These are phyloP conservation scores for Stegana nigrithorax DNA, from an alignment of 2,888 invertebrate genomes.

Conservation along the genomic window DNA sequence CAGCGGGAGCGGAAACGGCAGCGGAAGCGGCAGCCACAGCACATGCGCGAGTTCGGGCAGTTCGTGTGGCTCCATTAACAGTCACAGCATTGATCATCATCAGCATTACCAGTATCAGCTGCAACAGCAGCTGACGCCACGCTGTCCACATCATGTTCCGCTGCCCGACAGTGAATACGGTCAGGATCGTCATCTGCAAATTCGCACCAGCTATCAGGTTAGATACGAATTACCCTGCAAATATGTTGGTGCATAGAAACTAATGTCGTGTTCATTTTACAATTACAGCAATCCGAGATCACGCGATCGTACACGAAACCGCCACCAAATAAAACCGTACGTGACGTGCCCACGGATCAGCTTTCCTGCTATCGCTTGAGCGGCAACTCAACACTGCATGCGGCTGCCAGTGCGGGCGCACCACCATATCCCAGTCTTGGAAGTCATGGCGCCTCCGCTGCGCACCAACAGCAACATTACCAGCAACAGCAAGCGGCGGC, in stretches of 20 bases:
- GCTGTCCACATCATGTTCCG: slow-evolving; percentile 75
- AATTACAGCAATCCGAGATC: slow-evolving; percentile 76
- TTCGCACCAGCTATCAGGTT: slow-evolving; percentile 76
- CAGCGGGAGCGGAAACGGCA: slow-evolving; percentile 38
- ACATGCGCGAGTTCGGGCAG: slow-evolving; percentile 39
- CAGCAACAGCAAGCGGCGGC: slow-evolving; percentile 28
- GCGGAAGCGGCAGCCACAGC: slow-evolving; percentile 29
- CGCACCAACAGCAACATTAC: slow-evolving; percentile 34
- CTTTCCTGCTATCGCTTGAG: slow-evolving; percentile 35
- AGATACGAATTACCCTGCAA: no score
- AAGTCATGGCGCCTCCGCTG: slow-evolving; percentile 17
- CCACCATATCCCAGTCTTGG: background rate
- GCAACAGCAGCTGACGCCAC: slow-evolving; percentile 63
- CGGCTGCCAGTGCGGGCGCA: slow-evolving; percentile 31
- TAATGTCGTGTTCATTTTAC: slow-evolving; percentile 30
- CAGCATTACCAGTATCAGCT: slow-evolving; percentile 65
- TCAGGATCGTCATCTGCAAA: slow-evolving; percentile 73
- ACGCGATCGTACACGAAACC: slow-evolving; percentile 76
- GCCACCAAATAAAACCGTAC: slow-evolving; percentile 77
- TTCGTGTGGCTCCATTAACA: slow-evolving; percentile 47
- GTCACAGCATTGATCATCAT: slow-evolving; percentile 65
- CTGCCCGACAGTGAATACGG: slow-evolving; percentile 77
- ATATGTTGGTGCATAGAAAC: no score
- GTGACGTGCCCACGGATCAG: slow-evolving; percentile 71
- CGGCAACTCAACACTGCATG: slow-evolving; percentile 34